A percentile compares a stretch with the other conserved stretches of the same genome.
These are phyloP conservation scores for Rattus norvegicus DNA, from an alignment of 2,113 vertebrate species.

Conservation along the genomic window GRCr8 NC_086023.1:53017001-53017500, in stretches of 20 bases:
- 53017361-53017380: neutral
- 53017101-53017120: neutral
- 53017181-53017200: neutral
- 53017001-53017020: neutral
- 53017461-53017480: neutral
- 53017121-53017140: neutral
- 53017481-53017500: too few relatives aligned
- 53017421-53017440: neutral
- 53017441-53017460: neutral
- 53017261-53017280: neutral
- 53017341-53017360: neutral
- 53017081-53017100: neutral
- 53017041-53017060: neutral
- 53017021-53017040: neutral
- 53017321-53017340: neutral
- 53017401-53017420: neutral
- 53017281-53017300: neutral
- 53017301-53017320: neutral
- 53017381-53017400: conserved; percentile 7
- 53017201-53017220: neutral
- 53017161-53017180: neutral
- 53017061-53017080: neutral
- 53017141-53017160: neutral
- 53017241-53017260: neutral
- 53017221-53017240: neutral